These are phyloP conservation scores for Allygus modestus DNA, from an alignment of 2,888 invertebrate species.

Conservation along the genomic window DNA sequence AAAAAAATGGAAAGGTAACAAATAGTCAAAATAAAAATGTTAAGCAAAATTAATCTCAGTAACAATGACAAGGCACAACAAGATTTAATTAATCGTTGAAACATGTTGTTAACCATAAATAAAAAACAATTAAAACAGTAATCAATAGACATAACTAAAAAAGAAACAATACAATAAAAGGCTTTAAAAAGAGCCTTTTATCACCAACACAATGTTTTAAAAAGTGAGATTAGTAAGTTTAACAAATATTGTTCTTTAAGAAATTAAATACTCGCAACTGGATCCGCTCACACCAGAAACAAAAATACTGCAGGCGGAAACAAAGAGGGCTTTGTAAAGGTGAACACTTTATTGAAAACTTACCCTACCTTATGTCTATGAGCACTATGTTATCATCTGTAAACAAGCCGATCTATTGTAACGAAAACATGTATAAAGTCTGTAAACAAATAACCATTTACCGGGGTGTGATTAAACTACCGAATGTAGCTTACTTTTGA, in stretches of 20 bases:
- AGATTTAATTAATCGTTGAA: constrained; percentile 16
- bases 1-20: neutral
- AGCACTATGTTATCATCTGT: constrained; percentile 61
- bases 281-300: constrained; percentile 37
- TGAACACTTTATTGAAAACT: constrained; percentile 49
- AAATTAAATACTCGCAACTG: neutral
- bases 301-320: constrained; percentile 52
- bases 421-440: constrained; percentile 63
- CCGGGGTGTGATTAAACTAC: constrained; percentile 58
- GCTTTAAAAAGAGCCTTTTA: neutral
- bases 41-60: neutral
- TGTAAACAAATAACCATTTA: constrained; percentile 62
- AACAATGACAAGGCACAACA: constrained; percentile 45
- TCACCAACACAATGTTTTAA: neutral
- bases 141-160: neutral
- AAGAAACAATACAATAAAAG: neutral
- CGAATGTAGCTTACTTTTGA: constrained; percentile 61
- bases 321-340: constrained; percentile 22
- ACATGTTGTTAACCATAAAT: neutral
- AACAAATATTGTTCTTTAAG: neutral
- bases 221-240: too few species aligned
- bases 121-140: neutral
- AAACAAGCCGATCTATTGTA: constrained; percentile 57
- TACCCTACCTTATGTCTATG: constrained; percentile 59
- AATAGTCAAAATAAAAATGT: neutral